Base-by-base conservation (phyloP, 2,888 invertebrate genomes). In the Chloroclystis v-ata region DNA sequence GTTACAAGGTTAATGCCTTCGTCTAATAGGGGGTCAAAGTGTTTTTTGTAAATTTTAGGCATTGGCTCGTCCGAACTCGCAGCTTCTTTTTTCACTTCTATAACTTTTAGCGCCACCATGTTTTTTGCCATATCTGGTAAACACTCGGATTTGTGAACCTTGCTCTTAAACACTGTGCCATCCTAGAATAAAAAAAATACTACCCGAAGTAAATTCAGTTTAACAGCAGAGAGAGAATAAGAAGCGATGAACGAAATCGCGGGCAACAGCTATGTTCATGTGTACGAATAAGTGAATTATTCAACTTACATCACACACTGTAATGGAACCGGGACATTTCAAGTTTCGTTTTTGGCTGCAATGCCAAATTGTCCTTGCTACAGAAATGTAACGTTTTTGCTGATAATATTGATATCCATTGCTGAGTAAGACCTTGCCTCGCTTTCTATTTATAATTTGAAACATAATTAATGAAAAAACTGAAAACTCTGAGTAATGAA, bases 381-480 rank as follows among this genome's bases (percentile, higher is more conserved):
- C 30, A 20, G 30, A 40, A 30, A 40, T 40, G 26, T 30, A 39
- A 39, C 39, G 39, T 40, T 40, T 40, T 30, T 40, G 39, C 30
- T 24, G 29, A 40, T 40, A 30, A 30, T 30, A 40, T 40, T 40
- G 30, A 30, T 40, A 40, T 16, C 39, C 39, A 24, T 40, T 30
- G 39, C 39, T 30, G 11, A 40, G 30, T 30, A 40, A 20, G 29
- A 40, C 24, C 30, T 40, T 20, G 10, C 39, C 30, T 20, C 39
- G 39, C 30, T 40, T 40, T 40, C 39, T 40, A 10, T 35, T 28
- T 32, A 12, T 37, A 25, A 11, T 42, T 37, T 47, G 38, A 47
- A 52, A 56, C 48, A 47, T 43, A 25, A 65, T 16, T 33, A 35
- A 33, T 37, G 20, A 24, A n/a, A n/a, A n/a, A n/a, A n/a, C n/a